Evolutionary conservation across 2,113 vertebrate species (phyloP), one percentile per base, ranked within the genome.

Genomic region (Misgurnus mizolepis): DNA sequence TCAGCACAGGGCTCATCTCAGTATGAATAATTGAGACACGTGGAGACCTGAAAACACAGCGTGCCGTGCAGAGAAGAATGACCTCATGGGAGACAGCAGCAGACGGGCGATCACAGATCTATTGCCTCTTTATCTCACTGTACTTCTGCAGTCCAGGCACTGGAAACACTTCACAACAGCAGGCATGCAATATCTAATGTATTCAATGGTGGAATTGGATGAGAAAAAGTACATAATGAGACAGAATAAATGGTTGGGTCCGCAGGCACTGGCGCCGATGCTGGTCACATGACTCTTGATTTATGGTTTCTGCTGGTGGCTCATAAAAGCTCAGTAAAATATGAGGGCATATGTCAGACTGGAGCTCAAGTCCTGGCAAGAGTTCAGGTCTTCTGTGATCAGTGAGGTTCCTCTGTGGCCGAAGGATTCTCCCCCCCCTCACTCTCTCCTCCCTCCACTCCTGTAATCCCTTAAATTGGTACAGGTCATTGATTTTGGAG

Each of bases 321-420:
- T 85, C 80, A 80, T 88, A 84, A 82, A 85, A 60, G 80, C 75
- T 65, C 85, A 80, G 85, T 89, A 80, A 86, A 85, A 87, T 86
- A 86, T 85, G 80, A 86, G 84, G 86, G 80, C 84, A 85, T 82
- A 86, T 81, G 83, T 89, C 84, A 84, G 82, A 70, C 61, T 82
- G 77, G 78, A 85, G 27, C 27, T 34, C 27, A 34, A 34, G 27
- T 34, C 27, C 27, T 34, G 84, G 81, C 86, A 84, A 80, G 60
- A 67, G 72, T 80, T 89, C 86, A 83, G 80, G 55, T 75, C 78
- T 62, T 41, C 72, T 70, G 56, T 83, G 76, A 84, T 79, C 84
- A 60, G 78, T n/a, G 15, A 15, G 41, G 72, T 47, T 74, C 78
- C 74, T 84, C 82, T 18, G 72, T 81, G 85, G 67, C 68, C 78